Percentiles rank a stretch among this genome's conserved stretches.
Evolutionary conservation across 2,797 vertebrate species (phyloP).

Genomic region (Cygnus olor): DNA sequence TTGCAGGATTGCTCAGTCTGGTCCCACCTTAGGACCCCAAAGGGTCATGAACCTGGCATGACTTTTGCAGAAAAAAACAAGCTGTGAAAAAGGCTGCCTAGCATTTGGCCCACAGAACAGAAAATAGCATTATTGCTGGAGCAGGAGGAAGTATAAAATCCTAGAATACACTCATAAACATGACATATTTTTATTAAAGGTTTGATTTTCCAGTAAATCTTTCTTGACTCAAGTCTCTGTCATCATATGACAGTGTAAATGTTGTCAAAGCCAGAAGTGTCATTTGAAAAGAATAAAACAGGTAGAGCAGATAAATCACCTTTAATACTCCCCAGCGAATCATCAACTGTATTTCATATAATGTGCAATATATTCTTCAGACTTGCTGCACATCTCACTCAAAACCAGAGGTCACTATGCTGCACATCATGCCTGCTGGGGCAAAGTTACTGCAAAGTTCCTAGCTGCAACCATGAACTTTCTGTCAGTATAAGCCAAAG

Average conservation of each 20-base stretch:
- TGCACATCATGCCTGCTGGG: not conserved
- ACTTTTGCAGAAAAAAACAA: not conserved
- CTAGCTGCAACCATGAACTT: not conserved
- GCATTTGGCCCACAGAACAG: not conserved
- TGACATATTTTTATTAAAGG: not conserved
- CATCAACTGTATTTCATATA: not conserved
- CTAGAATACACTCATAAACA: conserved; percentile 7
- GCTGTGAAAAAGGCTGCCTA: not conserved
- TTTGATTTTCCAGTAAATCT: conserved; percentile 13
- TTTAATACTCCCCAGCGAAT: not conserved
- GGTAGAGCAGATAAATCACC: not conserved
- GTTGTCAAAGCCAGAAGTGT: not conserved
- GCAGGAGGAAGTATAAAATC: not conserved
- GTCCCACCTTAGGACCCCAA: not conserved
- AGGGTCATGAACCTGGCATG: not conserved
- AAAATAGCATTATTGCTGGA: conserved; percentile 6
- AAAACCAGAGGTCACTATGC: not conserved
- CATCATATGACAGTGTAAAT: not conserved
- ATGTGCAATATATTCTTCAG: not conserved
- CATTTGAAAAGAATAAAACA: not conserved
- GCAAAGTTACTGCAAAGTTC: not conserved
- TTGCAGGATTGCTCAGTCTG: not conserved
- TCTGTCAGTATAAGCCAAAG: not conserved
- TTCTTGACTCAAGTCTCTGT: not conserved
- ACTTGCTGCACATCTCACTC: not conserved